Conservation (phyloP, 2,113 vertebrate genomes). For the Alexandromys fortis region DNA sequence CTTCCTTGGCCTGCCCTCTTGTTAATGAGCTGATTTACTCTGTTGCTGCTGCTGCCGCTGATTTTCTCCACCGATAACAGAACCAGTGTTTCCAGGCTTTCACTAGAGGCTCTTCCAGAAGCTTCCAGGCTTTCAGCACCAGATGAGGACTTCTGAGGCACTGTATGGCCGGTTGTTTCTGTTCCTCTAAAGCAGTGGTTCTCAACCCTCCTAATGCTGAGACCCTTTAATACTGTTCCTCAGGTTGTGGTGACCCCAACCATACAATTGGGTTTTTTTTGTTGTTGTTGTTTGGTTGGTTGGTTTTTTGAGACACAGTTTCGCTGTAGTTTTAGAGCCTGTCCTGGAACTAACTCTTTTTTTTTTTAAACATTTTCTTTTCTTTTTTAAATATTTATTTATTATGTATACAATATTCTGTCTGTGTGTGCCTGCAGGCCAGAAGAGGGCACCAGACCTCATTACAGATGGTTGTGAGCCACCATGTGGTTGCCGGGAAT, state of each 20-base stretch:
- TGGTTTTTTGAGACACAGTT: too few species aligned
- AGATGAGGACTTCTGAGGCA: neutral
- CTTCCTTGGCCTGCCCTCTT: neutral
- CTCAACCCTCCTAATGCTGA: neutral
- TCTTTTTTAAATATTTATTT: too few species aligned
- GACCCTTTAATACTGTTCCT: neutral
- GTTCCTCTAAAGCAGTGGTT: neutral
- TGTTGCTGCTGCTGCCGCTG: neutral
- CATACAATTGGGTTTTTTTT: neutral
- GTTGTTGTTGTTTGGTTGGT: too few species aligned
- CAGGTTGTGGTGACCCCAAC: neutral
- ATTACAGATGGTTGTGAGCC: too few species aligned
- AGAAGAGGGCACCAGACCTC: too few species aligned
- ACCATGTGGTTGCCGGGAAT: too few species aligned
- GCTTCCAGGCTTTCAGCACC: neutral
- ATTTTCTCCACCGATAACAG: neutral
- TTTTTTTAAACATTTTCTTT: too few species aligned
- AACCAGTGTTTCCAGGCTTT: neutral
- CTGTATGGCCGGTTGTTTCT: neutral
- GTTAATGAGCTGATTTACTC: neutral
- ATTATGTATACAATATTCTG: too few species aligned
- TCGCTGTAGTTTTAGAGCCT: too few species aligned
- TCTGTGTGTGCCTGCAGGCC: too few species aligned
- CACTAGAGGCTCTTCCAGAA: neutral
- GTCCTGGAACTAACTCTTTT: too few species aligned